These are phyloP conservation scores for Pseudomyrmex flavicornis DNA, from an alignment of 1,140 invertebrate species.

Conservation along the genomic window DNA sequence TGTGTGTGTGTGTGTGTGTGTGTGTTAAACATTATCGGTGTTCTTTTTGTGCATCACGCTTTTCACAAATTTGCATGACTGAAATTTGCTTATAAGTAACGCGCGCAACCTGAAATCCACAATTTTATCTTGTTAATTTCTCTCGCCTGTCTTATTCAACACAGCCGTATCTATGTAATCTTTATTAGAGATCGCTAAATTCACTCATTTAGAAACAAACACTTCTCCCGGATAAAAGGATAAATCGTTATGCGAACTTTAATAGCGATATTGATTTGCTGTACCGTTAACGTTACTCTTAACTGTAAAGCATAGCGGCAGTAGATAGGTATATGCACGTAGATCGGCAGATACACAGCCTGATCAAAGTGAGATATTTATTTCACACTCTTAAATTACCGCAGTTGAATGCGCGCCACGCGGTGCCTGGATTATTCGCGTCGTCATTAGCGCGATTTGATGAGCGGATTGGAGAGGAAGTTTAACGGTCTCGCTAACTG, in stretches of 20 bases:
- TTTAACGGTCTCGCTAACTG: conserved; percentile 10
- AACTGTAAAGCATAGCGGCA: not conserved
- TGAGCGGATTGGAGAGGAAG: conserved; percentile 23
- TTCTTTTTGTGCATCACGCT: too few species aligned
- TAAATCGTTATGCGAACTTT: conserved; percentile 17
- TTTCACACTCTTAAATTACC: not conserved
- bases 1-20: too few species aligned
- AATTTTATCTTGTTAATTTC: not conserved
- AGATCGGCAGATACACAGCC: too few species aligned
- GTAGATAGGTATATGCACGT: too few species aligned
- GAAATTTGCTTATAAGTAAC: too few species aligned
- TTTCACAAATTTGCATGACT: too few species aligned
- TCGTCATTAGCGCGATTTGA: conserved; percentile 21
- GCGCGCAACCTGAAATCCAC: too few species aligned
- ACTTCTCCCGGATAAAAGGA: not conserved
- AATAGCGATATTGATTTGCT: not conserved
- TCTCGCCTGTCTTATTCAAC: not conserved
- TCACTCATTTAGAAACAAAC: not conserved
- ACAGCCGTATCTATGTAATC: not conserved
- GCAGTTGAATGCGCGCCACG: not conserved
- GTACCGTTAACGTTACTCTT: not conserved
- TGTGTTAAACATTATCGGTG: too few species aligned
- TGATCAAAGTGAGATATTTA: not conserved
- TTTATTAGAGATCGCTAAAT: not conserved
- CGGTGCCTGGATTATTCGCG: not conserved